These are phyloP conservation scores for Lepidurus packardi DNA, from an alignment of 1,140 invertebrate species.

Conservation along the genomic window DNA sequence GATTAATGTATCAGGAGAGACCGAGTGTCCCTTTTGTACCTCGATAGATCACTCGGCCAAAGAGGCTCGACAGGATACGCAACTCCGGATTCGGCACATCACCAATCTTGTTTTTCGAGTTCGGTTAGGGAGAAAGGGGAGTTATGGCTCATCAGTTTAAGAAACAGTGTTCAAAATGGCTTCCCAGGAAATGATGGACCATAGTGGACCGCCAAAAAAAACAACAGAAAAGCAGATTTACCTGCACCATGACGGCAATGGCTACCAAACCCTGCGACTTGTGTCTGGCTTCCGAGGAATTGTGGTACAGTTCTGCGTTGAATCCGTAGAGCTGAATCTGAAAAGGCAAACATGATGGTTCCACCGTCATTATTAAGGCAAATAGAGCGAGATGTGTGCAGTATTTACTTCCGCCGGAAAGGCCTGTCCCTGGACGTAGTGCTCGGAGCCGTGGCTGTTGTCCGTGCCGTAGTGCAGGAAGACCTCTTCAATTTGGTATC, in stretches of 20 bases:
- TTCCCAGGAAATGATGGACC: too few species aligned
- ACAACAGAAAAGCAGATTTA: conserved; percentile 48
- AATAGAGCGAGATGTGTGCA: neutral
- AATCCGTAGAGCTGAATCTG: conserved; percentile 92
- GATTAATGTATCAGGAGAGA: neutral
- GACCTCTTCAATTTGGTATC: conserved; percentile 88
- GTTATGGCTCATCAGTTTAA: too few species aligned
- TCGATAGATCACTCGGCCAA: conserved; percentile 79
- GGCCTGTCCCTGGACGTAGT: conserved; percentile 80
- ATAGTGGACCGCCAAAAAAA: neutral
- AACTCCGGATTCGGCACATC: conserved; percentile 79
- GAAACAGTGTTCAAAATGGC: too few species aligned
- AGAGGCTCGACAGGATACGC: conserved; percentile 75
- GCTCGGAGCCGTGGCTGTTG: conserved; percentile 81
- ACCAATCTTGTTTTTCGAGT: conserved; percentile 55
- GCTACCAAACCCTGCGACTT: conserved; percentile 83
- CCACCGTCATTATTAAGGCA: neutral
- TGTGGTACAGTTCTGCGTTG: conserved; percentile 86
- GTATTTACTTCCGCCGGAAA: conserved; percentile 82
- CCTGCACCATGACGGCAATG: conserved; percentile 79
- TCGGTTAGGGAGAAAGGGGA: neutral
- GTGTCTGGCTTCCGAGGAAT: conserved; percentile 81
- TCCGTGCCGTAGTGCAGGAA: conserved; percentile 81
- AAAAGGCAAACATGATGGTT: conserved; percentile 30
- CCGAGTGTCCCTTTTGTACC: conserved; percentile 52